These are phyloP conservation scores for Tor tambroides DNA, from an alignment of 2,113 vertebrate genomes.

Conservation along the genomic window DNA sequence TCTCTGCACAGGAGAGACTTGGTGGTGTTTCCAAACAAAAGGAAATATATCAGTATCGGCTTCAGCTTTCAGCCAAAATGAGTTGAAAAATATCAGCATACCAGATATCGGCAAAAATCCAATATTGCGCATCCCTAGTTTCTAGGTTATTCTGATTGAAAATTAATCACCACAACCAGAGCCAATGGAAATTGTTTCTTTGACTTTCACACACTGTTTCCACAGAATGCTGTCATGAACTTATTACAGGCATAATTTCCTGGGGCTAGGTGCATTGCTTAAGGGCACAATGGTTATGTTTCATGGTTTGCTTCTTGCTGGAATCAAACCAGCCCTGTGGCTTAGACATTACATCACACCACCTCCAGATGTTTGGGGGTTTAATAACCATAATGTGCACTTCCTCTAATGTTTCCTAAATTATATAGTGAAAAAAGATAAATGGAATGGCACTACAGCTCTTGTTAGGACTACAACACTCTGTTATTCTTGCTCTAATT, in stretches of 20 bases:
- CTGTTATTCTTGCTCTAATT: slow-evolving; percentile 11
- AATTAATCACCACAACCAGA: not conserved
- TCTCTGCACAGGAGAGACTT: too few species aligned
- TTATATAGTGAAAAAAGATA: not conserved
- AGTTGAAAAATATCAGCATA: too few species aligned
- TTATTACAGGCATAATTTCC: not conserved
- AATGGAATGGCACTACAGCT: not conserved
- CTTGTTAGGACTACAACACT: not conserved
- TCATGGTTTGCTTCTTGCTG: not conserved
- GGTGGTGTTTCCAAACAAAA: too few species aligned
- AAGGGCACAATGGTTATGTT: not conserved
- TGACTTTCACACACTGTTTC: not conserved
- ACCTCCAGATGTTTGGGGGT: not conserved
- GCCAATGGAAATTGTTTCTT: not conserved
- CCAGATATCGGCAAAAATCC: too few species aligned
- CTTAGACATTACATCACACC: not conserved
- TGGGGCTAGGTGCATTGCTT: not conserved
- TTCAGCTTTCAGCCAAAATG: too few species aligned
- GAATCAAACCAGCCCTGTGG: slow-evolving; percentile 2
- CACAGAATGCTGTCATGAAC: not conserved
- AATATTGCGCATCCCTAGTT: too few species aligned
- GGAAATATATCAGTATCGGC: too few species aligned
- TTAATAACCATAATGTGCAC: not conserved
- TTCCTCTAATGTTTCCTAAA: not conserved
- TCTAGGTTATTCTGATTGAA: too few species aligned